A percentile compares a stretch with the other conserved stretches of the same genome.
Evolutionary conservation across 2,113 vertebrate genomes (phyloP).

Genomic region (Sorex araneus): DNA sequence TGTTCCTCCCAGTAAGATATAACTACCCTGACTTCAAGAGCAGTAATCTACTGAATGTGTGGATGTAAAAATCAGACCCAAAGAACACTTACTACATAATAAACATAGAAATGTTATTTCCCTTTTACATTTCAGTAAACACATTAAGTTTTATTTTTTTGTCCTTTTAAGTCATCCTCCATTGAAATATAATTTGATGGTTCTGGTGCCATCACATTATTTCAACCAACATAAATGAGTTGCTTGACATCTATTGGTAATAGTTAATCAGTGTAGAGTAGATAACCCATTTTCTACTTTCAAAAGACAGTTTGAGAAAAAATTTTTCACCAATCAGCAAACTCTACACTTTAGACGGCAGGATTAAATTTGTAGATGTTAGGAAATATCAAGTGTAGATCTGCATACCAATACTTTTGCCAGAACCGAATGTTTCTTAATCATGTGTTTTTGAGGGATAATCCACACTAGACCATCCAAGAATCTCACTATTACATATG

Average conservation of each 20-base stretch:
- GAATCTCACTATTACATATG: background rate
- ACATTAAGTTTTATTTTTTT: background rate
- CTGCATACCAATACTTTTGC: background rate
- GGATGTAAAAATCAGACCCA: background rate
- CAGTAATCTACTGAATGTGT: background rate
- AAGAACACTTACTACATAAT: background rate
- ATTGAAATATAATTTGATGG: constrained; percentile 4
- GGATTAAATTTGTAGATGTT: background rate
- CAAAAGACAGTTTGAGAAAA: background rate
- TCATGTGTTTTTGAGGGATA: background rate
- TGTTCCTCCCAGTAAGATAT: background rate
- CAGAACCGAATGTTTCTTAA: constrained; percentile 17
- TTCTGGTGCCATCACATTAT: background rate
- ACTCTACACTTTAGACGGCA: constrained; percentile 16
- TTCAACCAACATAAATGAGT: background rate
- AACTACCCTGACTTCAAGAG: background rate
- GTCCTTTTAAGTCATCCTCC: constrained; percentile 36
- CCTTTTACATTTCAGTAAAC: background rate
- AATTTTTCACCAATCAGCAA: background rate
- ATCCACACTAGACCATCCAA: background rate
- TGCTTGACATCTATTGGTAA: background rate
- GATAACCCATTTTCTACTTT: background rate
- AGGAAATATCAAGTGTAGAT: constrained; percentile 5
- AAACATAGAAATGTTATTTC: background rate
- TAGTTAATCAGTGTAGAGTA: background rate